Conservation (phyloP, 2,113 vertebrate species). For the Laterallus jamaicensis region DNA sequence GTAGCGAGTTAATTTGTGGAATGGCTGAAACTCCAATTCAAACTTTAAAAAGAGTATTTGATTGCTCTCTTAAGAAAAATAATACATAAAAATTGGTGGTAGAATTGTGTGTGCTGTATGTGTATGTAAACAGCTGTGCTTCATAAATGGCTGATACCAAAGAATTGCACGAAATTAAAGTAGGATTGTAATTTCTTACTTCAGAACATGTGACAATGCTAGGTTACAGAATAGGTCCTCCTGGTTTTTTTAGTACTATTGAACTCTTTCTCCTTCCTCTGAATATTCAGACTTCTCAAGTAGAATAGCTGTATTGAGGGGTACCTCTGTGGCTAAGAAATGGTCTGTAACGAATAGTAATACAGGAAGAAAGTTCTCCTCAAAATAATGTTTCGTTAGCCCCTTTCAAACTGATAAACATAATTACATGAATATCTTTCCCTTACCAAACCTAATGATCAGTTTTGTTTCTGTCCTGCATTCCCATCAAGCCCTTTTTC, state of each 20-base stretch:
- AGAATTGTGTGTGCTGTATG: neutral
- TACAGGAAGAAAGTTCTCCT: constrained; percentile 40
- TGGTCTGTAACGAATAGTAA: constrained; percentile 47
- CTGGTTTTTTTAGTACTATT: neutral
- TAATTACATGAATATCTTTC: neutral
- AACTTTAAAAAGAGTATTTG: neutral
- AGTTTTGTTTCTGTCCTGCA: constrained; percentile 29
- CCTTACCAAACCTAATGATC: constrained; percentile 26
- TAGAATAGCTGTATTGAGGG: neutral
- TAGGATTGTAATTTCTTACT: neutral
- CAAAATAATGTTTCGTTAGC: constrained; percentile 64
- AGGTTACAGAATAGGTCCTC: neutral
- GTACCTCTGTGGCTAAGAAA: constrained; percentile 41
- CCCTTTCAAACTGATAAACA: constrained; percentile 26
- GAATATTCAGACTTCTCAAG: neutral
- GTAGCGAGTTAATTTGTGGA: constrained; percentile 24
- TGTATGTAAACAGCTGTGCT: neutral
- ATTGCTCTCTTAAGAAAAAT: neutral
- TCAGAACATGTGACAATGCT: neutral
- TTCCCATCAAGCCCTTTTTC: constrained; percentile 37
- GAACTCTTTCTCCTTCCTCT: neutral
- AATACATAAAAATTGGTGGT: neutral
- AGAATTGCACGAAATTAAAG: neutral
- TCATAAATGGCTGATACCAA: neutral
- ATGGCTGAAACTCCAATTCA: neutral